Base-by-base conservation (phyloP, 2,113 vertebrate species). In the Nicator chloris region DNA sequence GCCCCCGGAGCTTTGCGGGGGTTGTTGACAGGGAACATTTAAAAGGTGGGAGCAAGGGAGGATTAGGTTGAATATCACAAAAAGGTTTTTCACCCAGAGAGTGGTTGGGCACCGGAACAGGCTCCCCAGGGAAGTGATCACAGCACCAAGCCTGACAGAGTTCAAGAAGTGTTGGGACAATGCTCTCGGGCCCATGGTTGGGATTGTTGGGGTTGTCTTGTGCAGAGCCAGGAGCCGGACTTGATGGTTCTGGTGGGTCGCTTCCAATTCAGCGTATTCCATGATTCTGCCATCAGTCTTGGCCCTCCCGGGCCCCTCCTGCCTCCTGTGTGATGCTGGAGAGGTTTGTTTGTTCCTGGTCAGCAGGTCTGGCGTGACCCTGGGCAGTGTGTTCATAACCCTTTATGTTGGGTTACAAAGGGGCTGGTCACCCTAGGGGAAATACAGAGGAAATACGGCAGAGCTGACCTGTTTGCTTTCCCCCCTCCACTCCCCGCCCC, bases 171-270 rank as follows among this genome's bases (percentile, higher is more conserved):
- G 21, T 16, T 28, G 19, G 47, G 11, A 13, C 20, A 45, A 4
- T 15, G 5, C 47, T 19, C 3, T n/a, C 11, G 2, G 16, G 16
- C 28, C 3, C 24, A 1, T 0, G 45, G 13, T 9, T 9, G 44
- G 39, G 37, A 9, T 50, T 57, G 12, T 16, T 30, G 23, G 33
- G 37, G 7, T 6, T 65, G 28, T 59, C 2, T 39, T 59, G 19
- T 30, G 20, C 23, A 17, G 60, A 57, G 13, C 23, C 45, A 7
- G 23, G 37, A 31, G 19, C 16, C 3, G 20, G 11, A 9, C 39
- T 75, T 30, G 45, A 10, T 53, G 39, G 3, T n/a, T 51, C 69
- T 51, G 45, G 4, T 20, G 68, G 37, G 30, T 54, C 61, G 30
- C 61, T 40, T 54, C 53, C 28, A 60, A 0, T 39, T 75, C 78